These are phyloP conservation scores for Plemyria rubiginata DNA, from an alignment of 2,888 invertebrate genomes.

Conservation along the genomic window DNA sequence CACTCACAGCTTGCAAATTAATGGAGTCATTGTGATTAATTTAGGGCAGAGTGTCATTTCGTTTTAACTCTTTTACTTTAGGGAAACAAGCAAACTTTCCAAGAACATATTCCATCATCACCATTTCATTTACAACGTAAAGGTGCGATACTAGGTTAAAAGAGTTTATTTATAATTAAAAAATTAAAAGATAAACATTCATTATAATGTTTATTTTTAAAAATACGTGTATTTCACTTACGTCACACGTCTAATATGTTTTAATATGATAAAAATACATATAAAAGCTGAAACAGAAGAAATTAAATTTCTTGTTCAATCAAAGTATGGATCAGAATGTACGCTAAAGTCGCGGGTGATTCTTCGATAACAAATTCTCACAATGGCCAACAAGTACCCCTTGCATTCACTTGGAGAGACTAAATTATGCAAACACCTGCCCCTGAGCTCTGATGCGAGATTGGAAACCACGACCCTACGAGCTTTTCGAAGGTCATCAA, in stretches of 20 bases:
- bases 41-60: constrained; percentile 3
- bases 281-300: no score
- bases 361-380: constrained; percentile 21
- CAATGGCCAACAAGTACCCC: constrained; percentile 25
- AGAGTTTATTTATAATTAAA: no score
- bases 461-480: constrained; percentile 34
- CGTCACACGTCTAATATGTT: no score
- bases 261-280: no score
- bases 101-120: not conserved
- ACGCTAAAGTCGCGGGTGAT: constrained; percentile 14
- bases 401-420: constrained; percentile 24
- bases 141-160: not conserved
- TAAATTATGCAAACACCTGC: constrained; percentile 37
- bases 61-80: no score
- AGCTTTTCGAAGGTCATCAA: constrained; percentile 31
- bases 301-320: not conserved
- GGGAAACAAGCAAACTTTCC: not conserved
- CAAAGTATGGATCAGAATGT: not conserved
- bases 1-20: constrained; percentile 22
- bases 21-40: constrained; percentile 19
- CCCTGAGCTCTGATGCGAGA: constrained; percentile 31
- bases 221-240: no score
- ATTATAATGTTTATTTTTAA: no score
- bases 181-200: no score
- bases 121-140: not conserved